Percentiles rank a stretch among this genome's conserved stretches.
These are phyloP conservation scores for Nowickia ferox DNA, from an alignment of 2,888 invertebrate genomes.

Conservation along the genomic window DNA sequence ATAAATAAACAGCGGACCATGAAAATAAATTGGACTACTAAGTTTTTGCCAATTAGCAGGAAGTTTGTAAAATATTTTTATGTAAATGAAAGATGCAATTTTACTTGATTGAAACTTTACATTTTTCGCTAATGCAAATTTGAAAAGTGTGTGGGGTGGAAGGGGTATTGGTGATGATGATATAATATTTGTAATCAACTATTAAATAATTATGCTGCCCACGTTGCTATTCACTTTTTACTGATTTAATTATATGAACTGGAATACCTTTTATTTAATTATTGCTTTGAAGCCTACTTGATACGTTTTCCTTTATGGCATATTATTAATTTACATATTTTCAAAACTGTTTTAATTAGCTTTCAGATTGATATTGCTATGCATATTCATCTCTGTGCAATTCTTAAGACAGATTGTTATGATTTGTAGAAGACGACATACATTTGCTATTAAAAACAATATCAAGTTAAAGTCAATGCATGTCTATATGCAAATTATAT, in stretches of 20 bases:
- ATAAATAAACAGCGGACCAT: conserved; percentile 59
- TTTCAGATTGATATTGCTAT: conserved; percentile 3
- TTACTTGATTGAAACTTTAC: neutral
- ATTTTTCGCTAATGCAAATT: conserved; percentile 26
- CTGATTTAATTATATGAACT: conserved; percentile 12
- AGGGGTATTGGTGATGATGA: neutral
- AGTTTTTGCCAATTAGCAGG: conserved; percentile 69
- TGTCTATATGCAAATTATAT: no score
- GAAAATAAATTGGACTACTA: conserved; percentile 61
- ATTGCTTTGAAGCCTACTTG: conserved; percentile 66
- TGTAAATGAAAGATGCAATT: conserved; percentile 42
- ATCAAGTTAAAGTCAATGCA: no score
- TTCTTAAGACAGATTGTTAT: conserved; percentile 39
- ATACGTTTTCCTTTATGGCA: conserved; percentile 75
- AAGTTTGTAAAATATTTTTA: conserved; percentile 74
- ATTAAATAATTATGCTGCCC: conserved; percentile 62
- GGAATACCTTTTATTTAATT: conserved; percentile 19
- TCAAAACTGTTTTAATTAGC: conserved; percentile 64
- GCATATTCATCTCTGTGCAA: conserved; percentile 57
- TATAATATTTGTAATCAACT: neutral
- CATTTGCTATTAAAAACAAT: neutral
- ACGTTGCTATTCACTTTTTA: conserved; percentile 30
- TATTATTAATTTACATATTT: conserved; percentile 74
- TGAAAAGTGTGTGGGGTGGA: conserved; percentile 17
- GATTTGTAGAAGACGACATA: neutral